phyloP scores from a whole-genome alignment of 1,140 invertebrate genomes.

The Trichogramma pretiosum region DNA sequence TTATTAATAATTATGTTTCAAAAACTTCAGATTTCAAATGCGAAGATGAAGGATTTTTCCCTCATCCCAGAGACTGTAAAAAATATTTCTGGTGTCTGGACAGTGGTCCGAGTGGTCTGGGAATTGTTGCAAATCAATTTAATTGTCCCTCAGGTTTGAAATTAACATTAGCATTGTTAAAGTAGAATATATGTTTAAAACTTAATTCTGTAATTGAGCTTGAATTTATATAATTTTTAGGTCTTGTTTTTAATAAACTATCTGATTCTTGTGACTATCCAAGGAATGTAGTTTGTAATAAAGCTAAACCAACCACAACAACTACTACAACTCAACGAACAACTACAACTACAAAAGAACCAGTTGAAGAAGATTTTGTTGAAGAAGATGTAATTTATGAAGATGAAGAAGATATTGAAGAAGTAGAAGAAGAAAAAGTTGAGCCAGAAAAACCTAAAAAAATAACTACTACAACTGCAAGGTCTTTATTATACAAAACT shows the following conservation, averaged over 20 bases:
- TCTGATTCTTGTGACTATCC: constrained; percentile 89
- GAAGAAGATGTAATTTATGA: constrained; percentile 47
- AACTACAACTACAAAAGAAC: constrained; percentile 46
- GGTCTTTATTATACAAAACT: constrained; percentile 37
- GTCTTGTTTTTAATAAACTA: constrained; percentile 81
- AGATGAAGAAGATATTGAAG: constrained; percentile 56
- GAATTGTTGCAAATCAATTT: constrained; percentile 86
- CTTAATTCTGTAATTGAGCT: background rate
- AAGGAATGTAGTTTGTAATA: constrained; percentile 71
- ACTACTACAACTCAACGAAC: constrained; percentile 45
- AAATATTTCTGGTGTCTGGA: constrained; percentile 93
- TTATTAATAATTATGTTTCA: background rate
- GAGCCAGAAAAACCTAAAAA: constrained; percentile 31
- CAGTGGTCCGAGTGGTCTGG: constrained; percentile 77
- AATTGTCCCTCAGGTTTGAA: constrained; percentile 75
- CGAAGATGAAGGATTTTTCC: constrained; percentile 87
- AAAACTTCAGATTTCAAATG: constrained; percentile 69
- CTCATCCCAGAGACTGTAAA: constrained; percentile 86
- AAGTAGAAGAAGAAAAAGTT: constrained; percentile 35
- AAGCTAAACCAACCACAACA: constrained; percentile 42
- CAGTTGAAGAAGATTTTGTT: constrained; percentile 39
- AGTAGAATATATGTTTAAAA: background rate
- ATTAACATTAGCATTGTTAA: background rate
- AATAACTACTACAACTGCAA: constrained; percentile 29
- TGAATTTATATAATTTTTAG: constrained; percentile 34